These are phyloP conservation scores for Anseranas semipalmata DNA, from an alignment of 2,113 vertebrate genomes.

Conservation along the genomic window DNA sequence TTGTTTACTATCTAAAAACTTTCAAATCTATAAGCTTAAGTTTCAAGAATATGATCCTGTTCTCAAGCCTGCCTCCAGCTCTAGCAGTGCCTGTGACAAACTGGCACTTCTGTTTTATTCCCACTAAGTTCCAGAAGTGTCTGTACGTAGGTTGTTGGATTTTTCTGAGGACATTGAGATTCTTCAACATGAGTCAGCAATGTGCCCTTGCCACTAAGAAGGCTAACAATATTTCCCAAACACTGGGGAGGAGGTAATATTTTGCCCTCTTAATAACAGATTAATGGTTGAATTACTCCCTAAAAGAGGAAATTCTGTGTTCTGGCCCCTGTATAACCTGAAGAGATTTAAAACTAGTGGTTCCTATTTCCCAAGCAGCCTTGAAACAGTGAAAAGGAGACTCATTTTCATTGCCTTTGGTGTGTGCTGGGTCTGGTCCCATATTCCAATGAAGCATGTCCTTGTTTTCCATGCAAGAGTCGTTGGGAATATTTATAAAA, in stretches of 20 bases:
- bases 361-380: not conserved
- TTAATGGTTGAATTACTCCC: not conserved
- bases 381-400: not conserved
- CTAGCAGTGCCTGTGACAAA: not conserved
- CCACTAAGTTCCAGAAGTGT: not conserved
- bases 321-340: not conserved
- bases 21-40: not conserved
- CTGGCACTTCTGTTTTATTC: not conserved
- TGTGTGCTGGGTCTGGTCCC: not conserved
- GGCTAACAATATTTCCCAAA: not conserved
- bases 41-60: not conserved
- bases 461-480: not conserved
- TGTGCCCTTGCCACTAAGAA: not conserved
- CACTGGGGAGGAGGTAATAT: not conserved
- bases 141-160: not conserved
- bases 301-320: not conserved
- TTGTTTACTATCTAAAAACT: not conserved
- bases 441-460: not conserved
- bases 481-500: not conserved
- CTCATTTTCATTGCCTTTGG: not conserved
- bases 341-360: not conserved
- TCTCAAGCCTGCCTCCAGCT: not conserved
- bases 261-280: not conserved
- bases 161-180: not conserved
- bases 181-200: not conserved